Conservation (phyloP, 2,113 vertebrate genomes). For the Heterotis niloticus region DNA sequence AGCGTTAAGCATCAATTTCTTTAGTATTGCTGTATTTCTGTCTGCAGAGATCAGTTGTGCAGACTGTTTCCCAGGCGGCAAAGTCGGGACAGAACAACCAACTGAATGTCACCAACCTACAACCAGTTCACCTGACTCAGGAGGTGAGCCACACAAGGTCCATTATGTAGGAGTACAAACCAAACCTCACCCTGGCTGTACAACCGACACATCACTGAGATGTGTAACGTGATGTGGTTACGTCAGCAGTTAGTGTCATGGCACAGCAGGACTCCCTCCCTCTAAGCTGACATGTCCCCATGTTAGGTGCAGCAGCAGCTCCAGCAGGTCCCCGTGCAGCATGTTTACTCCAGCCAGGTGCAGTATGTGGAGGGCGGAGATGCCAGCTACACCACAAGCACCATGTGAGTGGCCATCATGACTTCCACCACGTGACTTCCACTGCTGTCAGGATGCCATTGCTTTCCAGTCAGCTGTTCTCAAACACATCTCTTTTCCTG, state of each 20-base stretch:
- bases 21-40: constrained; percentile 25
- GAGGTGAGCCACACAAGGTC: constrained; percentile 68
- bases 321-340: constrained; percentile 65
- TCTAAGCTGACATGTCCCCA: constrained; percentile 5
- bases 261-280: too few relatives aligned
- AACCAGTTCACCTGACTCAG: constrained; percentile 70
- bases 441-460: background rate
- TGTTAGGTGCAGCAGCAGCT: constrained; percentile 73
- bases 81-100: constrained; percentile 67
- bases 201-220: background rate
- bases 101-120: constrained; percentile 67
- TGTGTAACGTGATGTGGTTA: too few relatives aligned
- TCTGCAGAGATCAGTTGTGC: constrained; percentile 79
- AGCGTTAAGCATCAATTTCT: too few relatives aligned
- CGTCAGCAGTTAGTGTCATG: too few relatives aligned
- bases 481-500: background rate
- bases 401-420: constrained; percentile 71
- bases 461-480: background rate
- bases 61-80: constrained; percentile 66
- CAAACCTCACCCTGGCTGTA: background rate
- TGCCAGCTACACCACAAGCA: constrained; percentile 65
- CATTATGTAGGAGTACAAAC: too few relatives aligned
- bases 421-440: background rate
- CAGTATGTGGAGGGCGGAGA: constrained; percentile 84
- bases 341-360: constrained; percentile 79